Percentiles rank a stretch among this genome's conserved stretches.
phyloP scores from a whole-genome alignment of 2,888 invertebrate genomes.

The Ophion costatus region DNA sequence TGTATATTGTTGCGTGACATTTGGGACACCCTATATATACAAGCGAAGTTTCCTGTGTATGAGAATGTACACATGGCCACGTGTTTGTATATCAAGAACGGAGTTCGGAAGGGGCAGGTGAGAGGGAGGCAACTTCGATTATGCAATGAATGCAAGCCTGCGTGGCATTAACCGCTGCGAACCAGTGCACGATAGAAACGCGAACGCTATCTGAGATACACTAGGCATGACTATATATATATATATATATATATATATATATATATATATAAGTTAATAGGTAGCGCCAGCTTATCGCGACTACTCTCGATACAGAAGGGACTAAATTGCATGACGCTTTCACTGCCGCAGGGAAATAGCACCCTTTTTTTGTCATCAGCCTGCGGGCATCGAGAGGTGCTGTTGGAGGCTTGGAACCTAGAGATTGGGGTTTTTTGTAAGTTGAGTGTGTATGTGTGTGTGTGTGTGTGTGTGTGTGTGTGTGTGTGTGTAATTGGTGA shows the following conservation, averaged over 20 bases:
- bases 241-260: not conserved
- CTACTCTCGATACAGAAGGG: not conserved
- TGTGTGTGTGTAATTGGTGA: too few relatives aligned
- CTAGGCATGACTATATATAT: not conserved
- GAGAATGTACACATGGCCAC: not conserved
- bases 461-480: too few relatives aligned
- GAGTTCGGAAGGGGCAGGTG: not conserved
- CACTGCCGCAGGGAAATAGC: not conserved
- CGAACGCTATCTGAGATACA: constrained; percentile 52
- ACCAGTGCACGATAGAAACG: constrained; percentile 55
- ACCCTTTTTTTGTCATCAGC: not conserved
- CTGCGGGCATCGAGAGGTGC: not conserved
- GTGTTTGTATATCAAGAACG: constrained; percentile 9
- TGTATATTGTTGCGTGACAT: too few relatives aligned
- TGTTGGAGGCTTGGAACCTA: not conserved
- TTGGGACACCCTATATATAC: too few relatives aligned
- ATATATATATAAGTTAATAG: not conserved
- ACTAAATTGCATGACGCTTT: not conserved
- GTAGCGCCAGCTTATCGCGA: not conserved
- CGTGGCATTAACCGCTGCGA: constrained; percentile 63
- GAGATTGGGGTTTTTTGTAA: not conserved
- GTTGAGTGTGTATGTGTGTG: not conserved
- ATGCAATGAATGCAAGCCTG: constrained; percentile 63
- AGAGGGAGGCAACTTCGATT: constrained; percentile 44
- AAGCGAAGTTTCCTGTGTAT: not conserved